Conservation (phyloP, 2,888 invertebrate species). For the Melanchra persicariae region DNA sequence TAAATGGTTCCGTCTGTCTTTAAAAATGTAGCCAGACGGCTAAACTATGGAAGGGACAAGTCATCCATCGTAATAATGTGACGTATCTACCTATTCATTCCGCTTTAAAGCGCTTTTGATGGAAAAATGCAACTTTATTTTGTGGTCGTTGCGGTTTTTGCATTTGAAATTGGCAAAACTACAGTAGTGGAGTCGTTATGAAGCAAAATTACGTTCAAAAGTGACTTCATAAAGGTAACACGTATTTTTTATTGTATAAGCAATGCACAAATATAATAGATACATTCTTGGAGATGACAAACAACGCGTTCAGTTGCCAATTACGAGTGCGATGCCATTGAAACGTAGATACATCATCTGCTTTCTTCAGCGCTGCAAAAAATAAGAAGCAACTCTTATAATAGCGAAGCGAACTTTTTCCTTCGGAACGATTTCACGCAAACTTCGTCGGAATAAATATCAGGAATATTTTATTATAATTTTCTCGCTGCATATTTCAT, state of each 20-base stretch:
- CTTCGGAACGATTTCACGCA: slow-evolving; percentile 46
- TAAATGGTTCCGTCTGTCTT: slow-evolving; percentile 68
- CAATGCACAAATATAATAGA: neutral
- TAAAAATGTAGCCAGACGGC: slow-evolving; percentile 64
- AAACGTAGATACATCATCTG: slow-evolving; percentile 46
- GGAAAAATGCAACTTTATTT: slow-evolving; percentile 37
- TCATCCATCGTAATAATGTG: slow-evolving; percentile 68
- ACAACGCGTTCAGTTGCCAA: slow-evolving; percentile 33
- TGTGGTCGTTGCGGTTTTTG: slow-evolving; percentile 7
- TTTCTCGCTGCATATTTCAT: slow-evolving; percentile 53
- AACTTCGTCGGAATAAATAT: slow-evolving; percentile 57
- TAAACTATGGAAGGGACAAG: slow-evolving; percentile 59
- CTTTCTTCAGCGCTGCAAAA: slow-evolving; percentile 46
- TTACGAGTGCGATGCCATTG: slow-evolving; percentile 38
- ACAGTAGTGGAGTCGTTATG: neutral
- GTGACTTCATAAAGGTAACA: no score
- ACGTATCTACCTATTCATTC: slow-evolving; percentile 62
- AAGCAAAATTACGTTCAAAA: neutral
- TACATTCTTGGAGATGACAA: slow-evolving; percentile 7
- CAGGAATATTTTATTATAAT: slow-evolving; percentile 54
- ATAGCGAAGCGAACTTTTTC: slow-evolving; percentile 52
- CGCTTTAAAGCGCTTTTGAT: slow-evolving; percentile 52
- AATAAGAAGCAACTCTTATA: slow-evolving; percentile 41
- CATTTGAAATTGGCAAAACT: slow-evolving; percentile 10
- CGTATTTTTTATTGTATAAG: neutral